phyloP scores from a whole-genome alignment of 2,797 vertebrate genomes.

The Poeciliopsis presidionis region DNA sequence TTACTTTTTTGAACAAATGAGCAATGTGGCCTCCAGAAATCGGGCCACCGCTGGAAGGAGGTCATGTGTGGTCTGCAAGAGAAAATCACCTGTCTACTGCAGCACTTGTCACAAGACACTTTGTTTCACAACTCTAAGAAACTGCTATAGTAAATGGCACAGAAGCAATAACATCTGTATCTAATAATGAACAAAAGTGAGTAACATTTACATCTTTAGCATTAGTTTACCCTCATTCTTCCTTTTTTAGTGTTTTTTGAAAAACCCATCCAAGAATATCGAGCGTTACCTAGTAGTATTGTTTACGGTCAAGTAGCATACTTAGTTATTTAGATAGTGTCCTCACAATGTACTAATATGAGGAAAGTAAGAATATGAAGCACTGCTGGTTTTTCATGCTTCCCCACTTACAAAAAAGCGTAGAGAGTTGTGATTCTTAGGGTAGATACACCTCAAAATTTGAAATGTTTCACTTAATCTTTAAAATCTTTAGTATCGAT shows the following conservation, averaged over 20 bases:
- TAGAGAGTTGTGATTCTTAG: background rate
- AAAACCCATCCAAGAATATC: background rate
- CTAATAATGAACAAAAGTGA: conserved; percentile 6
- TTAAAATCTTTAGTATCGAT: background rate
- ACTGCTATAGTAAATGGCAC: conserved; percentile 68
- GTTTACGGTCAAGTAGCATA: background rate
- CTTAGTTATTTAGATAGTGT: background rate
- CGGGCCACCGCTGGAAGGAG: conserved; percentile 60
- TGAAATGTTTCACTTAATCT: background rate
- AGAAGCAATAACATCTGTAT: conserved; percentile 46
- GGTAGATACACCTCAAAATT: background rate
- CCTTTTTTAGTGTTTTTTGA: background rate
- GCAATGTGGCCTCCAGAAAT: conserved; percentile 45
- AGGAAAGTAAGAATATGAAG: background rate
- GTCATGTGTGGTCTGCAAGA: conserved; percentile 62
- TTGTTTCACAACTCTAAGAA: conserved; percentile 60
- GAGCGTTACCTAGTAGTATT: background rate
- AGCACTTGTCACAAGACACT: conserved; percentile 67
- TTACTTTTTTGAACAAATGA: conserved; percentile 63
- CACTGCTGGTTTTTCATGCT: background rate
- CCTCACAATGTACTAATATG: background rate
- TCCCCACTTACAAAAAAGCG: background rate
- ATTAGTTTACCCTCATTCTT: background rate
- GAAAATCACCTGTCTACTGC: conserved; percentile 64
- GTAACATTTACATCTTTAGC: background rate